Conservation (phyloP, 1,140 invertebrate genomes). For the Araneus ventricosus region DNA sequence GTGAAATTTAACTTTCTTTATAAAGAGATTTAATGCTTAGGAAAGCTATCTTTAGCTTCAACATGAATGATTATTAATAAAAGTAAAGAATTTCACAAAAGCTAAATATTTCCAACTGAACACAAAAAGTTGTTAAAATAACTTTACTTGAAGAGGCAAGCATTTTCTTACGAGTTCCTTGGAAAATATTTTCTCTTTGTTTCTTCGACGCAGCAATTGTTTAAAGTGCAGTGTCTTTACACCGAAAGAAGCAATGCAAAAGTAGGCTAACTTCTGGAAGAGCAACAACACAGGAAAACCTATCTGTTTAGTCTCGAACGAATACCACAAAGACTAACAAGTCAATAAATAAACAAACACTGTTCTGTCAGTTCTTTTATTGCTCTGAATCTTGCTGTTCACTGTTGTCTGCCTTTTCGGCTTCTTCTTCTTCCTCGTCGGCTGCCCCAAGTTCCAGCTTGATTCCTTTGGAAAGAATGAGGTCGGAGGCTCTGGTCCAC, state of each 20-base stretch:
- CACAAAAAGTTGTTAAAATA: neutral
- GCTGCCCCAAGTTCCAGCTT: constrained; percentile 20
- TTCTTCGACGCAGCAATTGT: neutral
- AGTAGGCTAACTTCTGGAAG: neutral
- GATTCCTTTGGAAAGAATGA: constrained; percentile 67
- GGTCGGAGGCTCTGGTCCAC: constrained; percentile 36
- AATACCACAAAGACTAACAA: neutral
- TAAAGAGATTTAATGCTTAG: no score
- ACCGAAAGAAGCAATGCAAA: neutral
- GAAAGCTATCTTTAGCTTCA: no score
- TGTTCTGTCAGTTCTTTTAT: neutral
- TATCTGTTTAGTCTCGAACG: neutral
- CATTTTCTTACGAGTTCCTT: neutral
- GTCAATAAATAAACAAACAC: neutral
- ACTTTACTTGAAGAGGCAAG: neutral
- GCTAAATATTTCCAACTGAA: neutral
- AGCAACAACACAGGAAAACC: neutral
- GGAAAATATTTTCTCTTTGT: neutral
- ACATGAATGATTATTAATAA: no score
- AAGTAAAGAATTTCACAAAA: no score
- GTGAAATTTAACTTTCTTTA: no score
- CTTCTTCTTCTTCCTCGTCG: constrained; percentile 61
- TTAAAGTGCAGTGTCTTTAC: neutral
- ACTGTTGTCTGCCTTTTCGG: constrained; percentile 13
- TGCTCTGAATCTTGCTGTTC: neutral